phyloP scores from a whole-genome alignment of 2,113 vertebrate species.

The Lontra canadensis region DNA sequence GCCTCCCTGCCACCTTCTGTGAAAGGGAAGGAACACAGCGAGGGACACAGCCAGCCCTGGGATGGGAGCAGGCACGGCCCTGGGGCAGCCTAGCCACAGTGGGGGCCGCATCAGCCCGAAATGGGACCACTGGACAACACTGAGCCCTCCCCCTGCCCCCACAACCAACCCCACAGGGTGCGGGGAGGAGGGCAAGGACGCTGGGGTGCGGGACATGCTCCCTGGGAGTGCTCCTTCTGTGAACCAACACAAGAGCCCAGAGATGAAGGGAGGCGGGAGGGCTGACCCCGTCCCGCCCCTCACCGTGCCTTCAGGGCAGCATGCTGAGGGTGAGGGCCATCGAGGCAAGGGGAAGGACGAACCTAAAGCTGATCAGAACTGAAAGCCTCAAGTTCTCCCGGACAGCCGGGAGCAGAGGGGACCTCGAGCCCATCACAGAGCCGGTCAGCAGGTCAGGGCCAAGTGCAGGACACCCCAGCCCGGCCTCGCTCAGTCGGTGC shows the following conservation, averaged over 20 bases:
- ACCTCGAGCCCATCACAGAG: background rate
- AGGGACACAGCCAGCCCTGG: rapidly evolving
- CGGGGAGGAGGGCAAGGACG: background rate
- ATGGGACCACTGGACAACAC: rapidly evolving
- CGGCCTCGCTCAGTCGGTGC: rapidly evolving
- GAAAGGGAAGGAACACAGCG: background rate
- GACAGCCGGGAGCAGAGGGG: background rate
- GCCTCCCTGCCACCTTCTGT: background rate
- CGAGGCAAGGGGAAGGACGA: background rate
- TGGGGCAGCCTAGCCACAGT: too few species aligned
- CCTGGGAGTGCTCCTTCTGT: rapidly evolving
- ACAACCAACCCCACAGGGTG: background rate
- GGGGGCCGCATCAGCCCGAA: background rate
- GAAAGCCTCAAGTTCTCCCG: background rate
- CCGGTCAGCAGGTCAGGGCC: background rate
- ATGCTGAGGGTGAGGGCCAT: rapidly evolving
- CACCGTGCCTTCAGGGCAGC: rapidly evolving
- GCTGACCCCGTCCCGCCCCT: too few species aligned
- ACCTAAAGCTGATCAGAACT: background rate
- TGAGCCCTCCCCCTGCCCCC: background rate
- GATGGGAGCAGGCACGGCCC: rapidly evolving
- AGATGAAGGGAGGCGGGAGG: rapidly evolving
- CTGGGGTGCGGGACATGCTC: background rate
- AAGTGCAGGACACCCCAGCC: background rate
- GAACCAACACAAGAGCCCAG: background rate